Conservation (phyloP, 2,113 vertebrate genomes). For the Carettochelys insculpta region DNA sequence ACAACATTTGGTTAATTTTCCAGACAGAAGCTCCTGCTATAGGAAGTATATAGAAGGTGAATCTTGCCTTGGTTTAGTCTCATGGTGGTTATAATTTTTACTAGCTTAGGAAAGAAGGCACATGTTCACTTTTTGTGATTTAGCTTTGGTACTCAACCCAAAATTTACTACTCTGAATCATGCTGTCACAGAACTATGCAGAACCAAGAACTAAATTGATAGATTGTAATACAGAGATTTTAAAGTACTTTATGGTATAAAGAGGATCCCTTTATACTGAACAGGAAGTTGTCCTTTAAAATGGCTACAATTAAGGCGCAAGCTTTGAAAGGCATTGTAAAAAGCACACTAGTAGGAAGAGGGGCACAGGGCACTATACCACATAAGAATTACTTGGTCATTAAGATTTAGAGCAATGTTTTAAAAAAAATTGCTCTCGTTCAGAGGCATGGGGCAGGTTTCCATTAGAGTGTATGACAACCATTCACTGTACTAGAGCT, state of each 20-base stretch:
- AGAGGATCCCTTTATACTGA: not conserved
- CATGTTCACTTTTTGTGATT: not conserved
- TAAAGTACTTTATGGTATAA: not conserved
- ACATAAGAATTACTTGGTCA: no score
- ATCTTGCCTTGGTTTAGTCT: not conserved
- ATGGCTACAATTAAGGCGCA: not conserved
- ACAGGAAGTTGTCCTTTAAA: not conserved
- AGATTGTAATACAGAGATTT: not conserved
- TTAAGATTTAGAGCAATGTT: no score
- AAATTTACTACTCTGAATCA: not conserved
- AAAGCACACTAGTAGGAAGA: not conserved
- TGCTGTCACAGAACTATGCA: no score
- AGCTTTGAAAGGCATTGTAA: not conserved
- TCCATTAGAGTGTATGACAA: not conserved
- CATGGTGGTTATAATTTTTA: fast-evolving
- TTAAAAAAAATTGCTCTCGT: not conserved
- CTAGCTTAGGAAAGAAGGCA: not conserved
- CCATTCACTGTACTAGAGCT: fast-evolving
- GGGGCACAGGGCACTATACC: no score
- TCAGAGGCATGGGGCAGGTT: not conserved
- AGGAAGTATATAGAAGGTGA: not conserved
- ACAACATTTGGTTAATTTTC: not conserved
- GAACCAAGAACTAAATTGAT: no score
- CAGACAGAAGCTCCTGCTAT: fast-evolving
- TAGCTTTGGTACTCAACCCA: not conserved